Evolutionary conservation across 2,113 vertebrate genomes (phyloP).

Genomic region (Mustela nigripes): DNA sequence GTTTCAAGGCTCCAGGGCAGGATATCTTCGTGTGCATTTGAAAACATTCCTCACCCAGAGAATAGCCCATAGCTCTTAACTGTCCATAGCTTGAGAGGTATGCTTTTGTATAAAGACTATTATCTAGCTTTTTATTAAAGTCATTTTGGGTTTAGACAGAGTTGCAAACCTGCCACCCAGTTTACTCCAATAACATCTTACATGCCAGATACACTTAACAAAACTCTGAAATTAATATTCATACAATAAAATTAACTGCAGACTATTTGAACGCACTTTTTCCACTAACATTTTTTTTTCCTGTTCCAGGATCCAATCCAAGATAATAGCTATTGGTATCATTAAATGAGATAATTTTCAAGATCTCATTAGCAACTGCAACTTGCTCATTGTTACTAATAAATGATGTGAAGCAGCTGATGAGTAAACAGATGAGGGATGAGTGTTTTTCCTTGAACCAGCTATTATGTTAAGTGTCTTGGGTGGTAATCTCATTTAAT

Average conservation of each 20-base stretch:
- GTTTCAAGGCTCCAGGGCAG: neutral
- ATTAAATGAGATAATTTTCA: conserved; percentile 22
- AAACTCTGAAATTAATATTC: neutral
- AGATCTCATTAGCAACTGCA: neutral
- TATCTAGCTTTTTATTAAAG: conserved; percentile 43
- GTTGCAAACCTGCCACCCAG: neutral
- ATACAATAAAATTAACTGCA: neutral
- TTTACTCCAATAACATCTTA: conserved; percentile 3
- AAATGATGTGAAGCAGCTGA: neutral
- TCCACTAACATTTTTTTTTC: neutral
- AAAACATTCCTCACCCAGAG: neutral
- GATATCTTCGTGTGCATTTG: neutral
- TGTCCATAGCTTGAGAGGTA: neutral
- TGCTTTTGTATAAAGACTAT: neutral
- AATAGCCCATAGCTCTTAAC: neutral
- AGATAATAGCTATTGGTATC: neutral
- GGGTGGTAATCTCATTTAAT: neutral
- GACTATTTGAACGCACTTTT: neutral
- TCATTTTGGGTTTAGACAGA: conserved; percentile 29
- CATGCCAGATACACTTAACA: neutral
- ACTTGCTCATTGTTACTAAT: neutral
- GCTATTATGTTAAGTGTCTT: neutral
- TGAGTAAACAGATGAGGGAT: neutral
- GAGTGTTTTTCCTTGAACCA: neutral
- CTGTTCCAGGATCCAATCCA: neutral